These are phyloP conservation scores for Steromphala cineraria DNA, from an alignment of 2,888 invertebrate species.

Conservation along the genomic window DNA sequence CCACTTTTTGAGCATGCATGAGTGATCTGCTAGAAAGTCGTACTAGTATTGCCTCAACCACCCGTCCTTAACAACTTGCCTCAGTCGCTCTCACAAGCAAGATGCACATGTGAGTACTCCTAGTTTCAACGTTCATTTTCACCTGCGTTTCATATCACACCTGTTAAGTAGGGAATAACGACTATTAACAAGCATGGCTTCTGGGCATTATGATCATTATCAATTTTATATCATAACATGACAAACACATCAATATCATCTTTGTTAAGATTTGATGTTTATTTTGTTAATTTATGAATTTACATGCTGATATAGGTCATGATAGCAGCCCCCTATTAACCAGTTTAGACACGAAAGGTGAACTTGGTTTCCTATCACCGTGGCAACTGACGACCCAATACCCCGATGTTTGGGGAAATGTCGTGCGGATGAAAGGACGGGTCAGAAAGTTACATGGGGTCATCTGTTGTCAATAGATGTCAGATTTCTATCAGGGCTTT, in stretches of 20 bases:
- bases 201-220: too few relatives aligned
- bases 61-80: not conserved
- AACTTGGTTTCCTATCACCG: not conserved
- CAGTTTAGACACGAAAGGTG: not conserved
- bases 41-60: not conserved
- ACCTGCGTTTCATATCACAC: too few relatives aligned
- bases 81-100: not conserved
- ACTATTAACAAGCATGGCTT: too few relatives aligned
- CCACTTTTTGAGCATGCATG: constrained; percentile 10
- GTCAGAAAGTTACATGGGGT: too few relatives aligned
- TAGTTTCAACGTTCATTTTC: not conserved
- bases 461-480: too few relatives aligned
- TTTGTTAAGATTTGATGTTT: too few relatives aligned
- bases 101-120: not conserved
- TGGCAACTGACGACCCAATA: not conserved
- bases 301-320: not conserved
- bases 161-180: too few relatives aligned
- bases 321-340: not conserved
- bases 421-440: not conserved
- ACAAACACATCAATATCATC: too few relatives aligned
- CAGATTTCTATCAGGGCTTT: too few relatives aligned
- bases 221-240: too few relatives aligned
- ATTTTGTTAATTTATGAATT: too few relatives aligned
- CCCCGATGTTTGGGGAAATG: not conserved
- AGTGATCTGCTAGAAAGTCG: not conserved